Evolutionary conservation across 2,113 vertebrate species (phyloP), one percentile per base, ranked within the genome.

Genomic region (Varanus salvator): DNA sequence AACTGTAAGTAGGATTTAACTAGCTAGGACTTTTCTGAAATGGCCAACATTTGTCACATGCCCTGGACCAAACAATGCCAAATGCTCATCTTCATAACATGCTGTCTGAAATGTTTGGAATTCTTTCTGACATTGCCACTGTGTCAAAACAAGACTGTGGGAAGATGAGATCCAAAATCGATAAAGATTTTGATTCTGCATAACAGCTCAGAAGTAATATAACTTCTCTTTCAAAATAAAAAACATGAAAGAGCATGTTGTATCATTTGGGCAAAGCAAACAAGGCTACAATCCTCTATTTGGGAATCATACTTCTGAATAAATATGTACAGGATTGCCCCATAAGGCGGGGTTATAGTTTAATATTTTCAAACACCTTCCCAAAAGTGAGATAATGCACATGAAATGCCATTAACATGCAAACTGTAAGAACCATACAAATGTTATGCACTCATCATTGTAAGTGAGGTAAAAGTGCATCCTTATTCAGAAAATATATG

Each of bases 321-420:
- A 48, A 21, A 77, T 19, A 23, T 48, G 66, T 8, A 71, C 12
- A 85, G 84, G 31, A n/a, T 50, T 44, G 21, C 38, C 52, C 31
- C 54, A 50, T 72, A 27, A 44, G 19, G 68, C 15, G n/a, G 52
- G 4, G 38, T 91, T 84, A 72, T 90, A 76, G 69, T 57, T 90
- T 86, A 90, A 75, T 87, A 77, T 44, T 50, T 87, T 23, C 76
- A 95, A 90, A 90, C 97, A 99, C 98, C 98, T 99, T 98, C 98
- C 95, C 12, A 89, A 69, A 85, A 69, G 23, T 78, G 48, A 27
- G 48, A 9, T 48, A 69, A 52, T 52, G 15, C 25, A 78, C 44
- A 5, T n/a, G 8, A 34, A 4, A 69, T 19, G 19, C 12, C 31
- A 3, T 21, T 7, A 69, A 71, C 66, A 50, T 50, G 71, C 66